Evolutionary conservation across 2,888 invertebrate genomes (phyloP).

Genomic region (Lissonota sp.): DNA sequence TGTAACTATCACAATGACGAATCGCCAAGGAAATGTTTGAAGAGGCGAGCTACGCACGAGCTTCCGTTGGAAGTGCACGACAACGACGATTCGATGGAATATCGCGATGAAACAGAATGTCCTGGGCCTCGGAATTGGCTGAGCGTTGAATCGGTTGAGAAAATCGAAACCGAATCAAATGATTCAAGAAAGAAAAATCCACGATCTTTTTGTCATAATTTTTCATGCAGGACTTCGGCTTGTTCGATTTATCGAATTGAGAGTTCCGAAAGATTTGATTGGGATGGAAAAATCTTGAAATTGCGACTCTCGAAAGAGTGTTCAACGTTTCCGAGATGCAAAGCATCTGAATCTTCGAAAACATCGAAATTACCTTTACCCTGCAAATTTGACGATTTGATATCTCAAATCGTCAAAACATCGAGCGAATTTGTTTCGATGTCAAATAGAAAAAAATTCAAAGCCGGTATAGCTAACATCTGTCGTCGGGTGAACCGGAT

Average conservation of each 20-base stretch:
- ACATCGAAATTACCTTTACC: conserved; percentile 67
- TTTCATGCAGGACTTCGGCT: conserved; percentile 41
- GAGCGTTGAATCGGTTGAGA: conserved; percentile 17
- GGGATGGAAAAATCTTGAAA: conserved; percentile 57
- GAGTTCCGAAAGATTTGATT: conserved; percentile 29
- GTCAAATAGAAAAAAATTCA: conserved; percentile 49
- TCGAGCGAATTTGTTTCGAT: conserved; percentile 1
- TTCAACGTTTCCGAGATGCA: neutral
- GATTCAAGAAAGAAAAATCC: conserved; percentile 5
- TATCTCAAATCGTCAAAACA: neutral
- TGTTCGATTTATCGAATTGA: conserved; percentile 41
- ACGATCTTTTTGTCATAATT: conserved; percentile 22
- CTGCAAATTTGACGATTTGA: conserved; percentile 59
- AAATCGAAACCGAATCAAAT: conserved; percentile 21
- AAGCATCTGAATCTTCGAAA: conserved; percentile 1
- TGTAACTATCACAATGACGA: neutral
- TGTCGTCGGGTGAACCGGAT: conserved; percentile 62
- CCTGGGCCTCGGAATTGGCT: conserved; percentile 24
- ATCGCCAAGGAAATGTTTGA: conserved; percentile 24
- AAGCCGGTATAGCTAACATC: conserved; percentile 49
- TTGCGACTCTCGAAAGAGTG: conserved; percentile 23
- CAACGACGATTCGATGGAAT: neutral
- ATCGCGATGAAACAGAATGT: neutral
- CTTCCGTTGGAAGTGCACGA: neutral
- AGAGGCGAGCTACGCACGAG: conserved; percentile 43